Conservation (phyloP, 2,113 vertebrate species). For the Coptodon bakossiorum region DNA sequence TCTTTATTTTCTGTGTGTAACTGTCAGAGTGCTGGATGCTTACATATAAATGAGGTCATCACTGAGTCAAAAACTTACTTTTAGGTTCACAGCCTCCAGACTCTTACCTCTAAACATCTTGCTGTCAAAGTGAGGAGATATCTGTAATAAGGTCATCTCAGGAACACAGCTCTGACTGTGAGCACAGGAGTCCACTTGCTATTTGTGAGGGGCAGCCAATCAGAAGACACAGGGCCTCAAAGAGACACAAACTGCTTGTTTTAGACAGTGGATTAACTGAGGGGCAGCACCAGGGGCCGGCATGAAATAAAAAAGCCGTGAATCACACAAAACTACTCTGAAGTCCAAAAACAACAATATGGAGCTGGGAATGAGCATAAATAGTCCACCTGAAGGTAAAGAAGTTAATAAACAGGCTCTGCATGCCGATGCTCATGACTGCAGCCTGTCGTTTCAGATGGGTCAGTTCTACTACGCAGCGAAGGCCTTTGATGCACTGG, state of each 20-base stretch:
- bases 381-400: not conserved
- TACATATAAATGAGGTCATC: not conserved
- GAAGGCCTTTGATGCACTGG: conserved; percentile 92
- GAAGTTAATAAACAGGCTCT: not conserved
- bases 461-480: conserved; percentile 95
- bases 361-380: not conserved
- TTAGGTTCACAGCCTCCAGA: not conserved
- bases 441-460: conserved; percentile 78
- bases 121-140: not conserved
- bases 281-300: not conserved
- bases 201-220: not conserved
- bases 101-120: not conserved
- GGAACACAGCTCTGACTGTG: not conserved
- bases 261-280: not conserved
- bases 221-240: not conserved
- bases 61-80: not conserved
- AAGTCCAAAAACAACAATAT: not conserved
- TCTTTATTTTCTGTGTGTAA: not conserved
- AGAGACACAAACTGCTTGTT: not conserved
- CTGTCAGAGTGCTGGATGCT: not conserved
- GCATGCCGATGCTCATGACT: not conserved
- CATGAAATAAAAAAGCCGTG: not conserved
- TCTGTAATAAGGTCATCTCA: not conserved
- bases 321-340: not conserved
- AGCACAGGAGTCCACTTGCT: not conserved